Evolutionary conservation across 2,888 invertebrate species (phyloP).

Genomic region (Phaedon cochleariae): DNA sequence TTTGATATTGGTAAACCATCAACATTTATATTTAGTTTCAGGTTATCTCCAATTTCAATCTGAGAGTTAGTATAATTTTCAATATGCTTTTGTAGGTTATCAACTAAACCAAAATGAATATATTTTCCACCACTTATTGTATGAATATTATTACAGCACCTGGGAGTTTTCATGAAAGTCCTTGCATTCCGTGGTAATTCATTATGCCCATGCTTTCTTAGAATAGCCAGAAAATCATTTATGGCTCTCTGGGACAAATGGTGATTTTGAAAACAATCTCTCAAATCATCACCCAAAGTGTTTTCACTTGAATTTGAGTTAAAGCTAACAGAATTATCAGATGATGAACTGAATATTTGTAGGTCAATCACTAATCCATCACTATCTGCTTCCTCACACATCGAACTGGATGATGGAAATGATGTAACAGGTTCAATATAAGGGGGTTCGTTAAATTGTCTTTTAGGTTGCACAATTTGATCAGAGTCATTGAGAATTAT

Average conservation of each 20-base stretch:
- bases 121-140: not conserved
- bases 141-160: not conserved
- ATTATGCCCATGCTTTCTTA: not conserved
- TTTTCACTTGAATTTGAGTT: not conserved
- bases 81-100: too few relatives aligned
- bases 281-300: not conserved
- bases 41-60: too few relatives aligned
- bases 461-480: too few relatives aligned
- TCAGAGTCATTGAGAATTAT: too few relatives aligned
- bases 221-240: not conserved
- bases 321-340: too few relatives aligned
- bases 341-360: too few relatives aligned
- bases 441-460: too few relatives aligned
- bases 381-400: too few relatives aligned
- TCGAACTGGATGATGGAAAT: too few relatives aligned
- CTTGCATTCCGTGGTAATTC: not conserved
- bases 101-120: too few relatives aligned
- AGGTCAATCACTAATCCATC: too few relatives aligned
- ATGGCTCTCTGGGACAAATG: not conserved
- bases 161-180: not conserved
- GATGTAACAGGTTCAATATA: too few relatives aligned
- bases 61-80: not conserved
- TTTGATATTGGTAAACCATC: not conserved
- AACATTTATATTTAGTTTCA: not conserved
- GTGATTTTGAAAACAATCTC: not conserved